phyloP scores from a whole-genome alignment of 1,140 invertebrate genomes.

The Micrasema minimum region DNA sequence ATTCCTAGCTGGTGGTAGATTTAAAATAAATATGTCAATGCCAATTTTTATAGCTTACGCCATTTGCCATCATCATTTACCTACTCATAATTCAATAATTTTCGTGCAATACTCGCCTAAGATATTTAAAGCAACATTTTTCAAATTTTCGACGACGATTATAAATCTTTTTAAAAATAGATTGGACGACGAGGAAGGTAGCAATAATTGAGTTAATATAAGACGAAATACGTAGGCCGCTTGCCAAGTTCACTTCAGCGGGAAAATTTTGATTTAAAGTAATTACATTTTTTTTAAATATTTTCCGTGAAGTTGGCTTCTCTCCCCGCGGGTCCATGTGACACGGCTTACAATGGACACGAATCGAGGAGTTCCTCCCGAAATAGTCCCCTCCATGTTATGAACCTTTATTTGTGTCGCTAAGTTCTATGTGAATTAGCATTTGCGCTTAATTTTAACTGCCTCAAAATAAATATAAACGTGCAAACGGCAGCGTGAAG shows the following conservation, averaged over 20 bases:
- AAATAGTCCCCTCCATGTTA: conserved; percentile 7
- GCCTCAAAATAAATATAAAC: conserved; percentile 6
- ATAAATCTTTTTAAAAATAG: conserved; percentile 20
- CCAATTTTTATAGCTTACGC: too few species aligned
- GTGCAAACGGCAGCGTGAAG: conserved; percentile 3
- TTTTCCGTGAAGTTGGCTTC: conserved; percentile 12
- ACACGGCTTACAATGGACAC: not conserved
- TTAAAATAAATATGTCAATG: too few species aligned
- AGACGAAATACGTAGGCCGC: not conserved
- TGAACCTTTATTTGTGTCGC: conserved; percentile 23
- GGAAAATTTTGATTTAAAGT: conserved; percentile 5
- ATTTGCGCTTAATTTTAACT: conserved; percentile 25
- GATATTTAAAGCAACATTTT: not conserved
- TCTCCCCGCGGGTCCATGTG: not conserved
- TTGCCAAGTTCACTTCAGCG: conserved; percentile 20
- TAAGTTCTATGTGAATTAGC: not conserved
- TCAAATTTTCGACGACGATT: conserved; percentile 2
- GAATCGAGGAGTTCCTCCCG: not conserved
- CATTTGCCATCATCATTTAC: too few species aligned
- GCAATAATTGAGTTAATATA: not conserved
- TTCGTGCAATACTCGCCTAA: too few species aligned
- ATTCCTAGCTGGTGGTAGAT: too few species aligned
- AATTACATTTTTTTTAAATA: not conserved
- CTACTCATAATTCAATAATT: too few species aligned
- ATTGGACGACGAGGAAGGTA: not conserved